These are phyloP conservation scores for Euphydryas editha DNA, from an alignment of 2,888 invertebrate species.

Conservation along the genomic window DNA sequence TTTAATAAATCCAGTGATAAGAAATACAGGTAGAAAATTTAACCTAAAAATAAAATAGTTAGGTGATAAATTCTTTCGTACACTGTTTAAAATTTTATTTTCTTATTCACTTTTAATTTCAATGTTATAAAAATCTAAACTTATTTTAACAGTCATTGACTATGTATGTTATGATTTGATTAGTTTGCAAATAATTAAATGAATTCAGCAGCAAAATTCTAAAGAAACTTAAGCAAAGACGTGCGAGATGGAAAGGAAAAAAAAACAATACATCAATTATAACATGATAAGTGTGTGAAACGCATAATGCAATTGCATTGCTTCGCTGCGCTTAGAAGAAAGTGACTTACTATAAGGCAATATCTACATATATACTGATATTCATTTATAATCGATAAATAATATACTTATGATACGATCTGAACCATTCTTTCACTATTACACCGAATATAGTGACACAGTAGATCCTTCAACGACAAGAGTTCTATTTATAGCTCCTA, in stretches of 20 bases:
- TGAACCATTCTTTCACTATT: too few species aligned
- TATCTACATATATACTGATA: not conserved
- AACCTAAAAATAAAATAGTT: too few species aligned
- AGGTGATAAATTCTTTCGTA: too few species aligned
- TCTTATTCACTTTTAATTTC: not conserved
- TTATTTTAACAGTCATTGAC: not conserved
- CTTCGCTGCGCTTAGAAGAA: conserved; percentile 66
- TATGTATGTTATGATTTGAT: not conserved
- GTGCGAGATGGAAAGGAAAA: conserved; percentile 41
- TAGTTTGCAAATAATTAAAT: not conserved
- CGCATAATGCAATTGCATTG: conserved; percentile 63
- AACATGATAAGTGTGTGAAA: conserved; percentile 60
- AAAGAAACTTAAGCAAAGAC: conserved; percentile 40
- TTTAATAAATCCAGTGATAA: too few species aligned
- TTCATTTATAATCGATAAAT: too few species aligned
- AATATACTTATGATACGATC: too few species aligned
- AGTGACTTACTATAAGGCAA: conserved; percentile 47
- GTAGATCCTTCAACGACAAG: too few species aligned
- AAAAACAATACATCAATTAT: conserved; percentile 47
- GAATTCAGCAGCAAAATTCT: conserved; percentile 31
- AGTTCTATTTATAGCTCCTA: too few species aligned
- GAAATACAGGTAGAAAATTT: too few species aligned
- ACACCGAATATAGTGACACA: too few species aligned
- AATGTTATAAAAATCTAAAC: not conserved
- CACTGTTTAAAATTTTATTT: not conserved